Evolutionary conservation across 2,113 vertebrate genomes (phyloP).

Genomic region (Vimba vimba): DNA sequence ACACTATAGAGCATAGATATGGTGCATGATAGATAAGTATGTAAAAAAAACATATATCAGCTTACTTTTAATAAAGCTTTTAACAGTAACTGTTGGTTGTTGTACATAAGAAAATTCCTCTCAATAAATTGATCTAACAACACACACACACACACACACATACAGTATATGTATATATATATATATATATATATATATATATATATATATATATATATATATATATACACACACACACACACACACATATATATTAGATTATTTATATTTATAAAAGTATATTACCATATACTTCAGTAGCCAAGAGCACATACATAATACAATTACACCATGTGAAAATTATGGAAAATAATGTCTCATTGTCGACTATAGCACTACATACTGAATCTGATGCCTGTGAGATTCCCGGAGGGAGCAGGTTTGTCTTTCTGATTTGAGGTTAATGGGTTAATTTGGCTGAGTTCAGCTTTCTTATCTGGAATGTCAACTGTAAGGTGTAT

Average conservation of each 20-base stretch:
- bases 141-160: no score
- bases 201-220: no score
- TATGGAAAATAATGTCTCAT: neutral
- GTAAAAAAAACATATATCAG: neutral
- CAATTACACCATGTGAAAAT: no score
- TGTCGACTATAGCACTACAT: conserved; percentile 15
- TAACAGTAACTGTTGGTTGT: no score
- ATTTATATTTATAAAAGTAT: no score
- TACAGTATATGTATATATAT: no score
- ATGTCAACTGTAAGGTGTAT: neutral
- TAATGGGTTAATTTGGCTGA: conserved; percentile 43
- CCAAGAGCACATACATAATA: neutral
- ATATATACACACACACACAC: no score
- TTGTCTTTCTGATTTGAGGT: conserved; percentile 34
- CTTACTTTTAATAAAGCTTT: neutral
- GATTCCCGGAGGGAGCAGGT: conserved; percentile 13
- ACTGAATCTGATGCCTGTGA: conserved; percentile 26
- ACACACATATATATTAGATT: no score
- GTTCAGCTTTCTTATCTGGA: conserved; percentile 2
- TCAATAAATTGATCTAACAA: no score
- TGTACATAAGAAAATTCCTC: no score
- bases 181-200: no score
- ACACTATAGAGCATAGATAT: neutral
- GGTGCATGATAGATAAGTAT: neutral
- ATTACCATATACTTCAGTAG: neutral